These are phyloP conservation scores for Bos javanicus DNA, from an alignment of 2,113 vertebrate genomes.

Conservation along the genomic window DNA sequence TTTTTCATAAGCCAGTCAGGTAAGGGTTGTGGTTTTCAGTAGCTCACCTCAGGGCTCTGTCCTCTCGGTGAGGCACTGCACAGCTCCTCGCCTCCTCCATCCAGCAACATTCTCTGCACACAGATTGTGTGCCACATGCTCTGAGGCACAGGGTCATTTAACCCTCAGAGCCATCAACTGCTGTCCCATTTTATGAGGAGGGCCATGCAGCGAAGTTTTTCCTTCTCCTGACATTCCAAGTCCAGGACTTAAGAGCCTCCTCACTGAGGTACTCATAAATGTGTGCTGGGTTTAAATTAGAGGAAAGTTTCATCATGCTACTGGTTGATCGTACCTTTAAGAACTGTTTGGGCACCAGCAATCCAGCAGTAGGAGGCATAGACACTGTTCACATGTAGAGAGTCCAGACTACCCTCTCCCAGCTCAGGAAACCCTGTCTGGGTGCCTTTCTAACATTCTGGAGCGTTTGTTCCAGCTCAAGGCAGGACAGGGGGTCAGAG, in stretches of 20 bases:
- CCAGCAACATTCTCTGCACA: neutral
- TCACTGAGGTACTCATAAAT: neutral
- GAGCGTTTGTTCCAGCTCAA: fast-evolving
- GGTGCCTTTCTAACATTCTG: neutral
- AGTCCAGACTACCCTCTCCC: neutral
- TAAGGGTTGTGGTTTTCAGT: slow-evolving; percentile 64
- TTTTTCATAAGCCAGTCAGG: slow-evolving; percentile 99
- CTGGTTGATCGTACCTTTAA: neutral
- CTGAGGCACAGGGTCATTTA: neutral
- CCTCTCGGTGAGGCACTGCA: neutral
- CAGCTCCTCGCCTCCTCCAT: no score
- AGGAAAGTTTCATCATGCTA: neutral
- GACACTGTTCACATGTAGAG: neutral
- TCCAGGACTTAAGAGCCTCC: neutral
- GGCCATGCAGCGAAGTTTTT: no score
- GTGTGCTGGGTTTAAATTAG: neutral
- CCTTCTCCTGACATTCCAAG: neutral
- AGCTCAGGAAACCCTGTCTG: neutral
- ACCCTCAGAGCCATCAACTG: neutral
- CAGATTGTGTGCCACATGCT: no score
- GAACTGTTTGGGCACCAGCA: neutral
- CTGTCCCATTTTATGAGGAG: neutral
- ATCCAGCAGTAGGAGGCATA: neutral
- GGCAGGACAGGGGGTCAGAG: neutral
- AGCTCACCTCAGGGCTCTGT: neutral